Percentiles rank a stretch among this genome's conserved stretches.
These are phyloP conservation scores for Drosophila fuyamai DNA, from an alignment of 1,140 invertebrate genomes.

Conservation along the genomic window DNA sequence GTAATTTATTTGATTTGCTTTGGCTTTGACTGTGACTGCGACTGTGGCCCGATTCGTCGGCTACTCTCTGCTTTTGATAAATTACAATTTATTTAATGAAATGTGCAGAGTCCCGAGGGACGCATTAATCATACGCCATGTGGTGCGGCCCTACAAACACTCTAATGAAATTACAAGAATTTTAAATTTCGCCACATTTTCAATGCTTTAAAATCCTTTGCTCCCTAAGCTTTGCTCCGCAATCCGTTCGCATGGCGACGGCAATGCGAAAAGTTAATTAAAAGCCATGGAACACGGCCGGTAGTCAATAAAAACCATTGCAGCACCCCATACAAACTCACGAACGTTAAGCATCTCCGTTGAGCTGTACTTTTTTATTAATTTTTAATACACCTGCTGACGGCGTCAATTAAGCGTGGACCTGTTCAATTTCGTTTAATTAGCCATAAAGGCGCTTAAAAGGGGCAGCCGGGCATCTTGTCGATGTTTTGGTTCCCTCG, in stretches of 20 bases:
- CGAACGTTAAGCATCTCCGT: slow-evolving; percentile 1
- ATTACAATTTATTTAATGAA: slow-evolving; percentile 81
- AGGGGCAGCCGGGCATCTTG: slow-evolving; percentile 1
- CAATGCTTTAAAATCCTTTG: slow-evolving; percentile 2
- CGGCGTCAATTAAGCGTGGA: slow-evolving; percentile 40
- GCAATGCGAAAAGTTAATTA: slow-evolving; percentile 68
- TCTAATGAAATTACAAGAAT: background rate
- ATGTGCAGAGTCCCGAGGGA: slow-evolving; percentile 46
- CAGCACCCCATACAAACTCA: slow-evolving; percentile 8
- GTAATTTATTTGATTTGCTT: slow-evolving; percentile 78
- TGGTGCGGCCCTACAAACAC: slow-evolving; percentile 38
- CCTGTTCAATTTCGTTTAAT: slow-evolving; percentile 56
- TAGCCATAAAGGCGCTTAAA: slow-evolving; percentile 38
- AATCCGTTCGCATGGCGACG: slow-evolving; percentile 50
- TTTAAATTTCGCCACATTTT: slow-evolving; percentile 33
- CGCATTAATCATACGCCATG: slow-evolving; percentile 79
- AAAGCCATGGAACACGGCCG: slow-evolving; percentile 39
- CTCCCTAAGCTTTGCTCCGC: slow-evolving; percentile 28
- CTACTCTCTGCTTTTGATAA: slow-evolving; percentile 56
- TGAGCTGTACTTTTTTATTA: slow-evolving; percentile 28
- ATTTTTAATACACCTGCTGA: slow-evolving; percentile 55
- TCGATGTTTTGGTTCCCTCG: background rate
- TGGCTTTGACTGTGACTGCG: slow-evolving; percentile 10
- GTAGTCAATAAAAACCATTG: slow-evolving; percentile 59
- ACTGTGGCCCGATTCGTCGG: background rate